Evolutionary conservation across 2,888 invertebrate genomes (phyloP), one percentile per base, ranked within the genome.

Genomic region (Phania funesta): DNA sequence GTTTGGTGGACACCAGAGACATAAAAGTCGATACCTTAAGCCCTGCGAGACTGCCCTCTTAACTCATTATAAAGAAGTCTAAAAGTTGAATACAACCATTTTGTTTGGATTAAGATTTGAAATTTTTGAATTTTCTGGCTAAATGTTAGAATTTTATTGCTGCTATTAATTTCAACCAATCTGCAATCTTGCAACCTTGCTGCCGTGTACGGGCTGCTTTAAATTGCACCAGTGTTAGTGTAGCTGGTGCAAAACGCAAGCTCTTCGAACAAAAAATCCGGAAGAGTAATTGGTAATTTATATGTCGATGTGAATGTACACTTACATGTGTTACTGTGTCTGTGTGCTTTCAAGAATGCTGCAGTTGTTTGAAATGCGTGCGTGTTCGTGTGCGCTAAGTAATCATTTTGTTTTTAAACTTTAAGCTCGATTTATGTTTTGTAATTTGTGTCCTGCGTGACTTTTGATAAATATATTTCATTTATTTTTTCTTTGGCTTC

Each of bases 381-480:
- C 38, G 13, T 56, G n/a, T 60, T 7, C 24, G 54, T 11, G 8
- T 54, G 16, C 11, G 60, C 38, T 44, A 62, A 38, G 56, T 70
- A 82, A 77, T 71, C 60, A 81, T 67, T 73, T 71, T 73, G 68
- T 50, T 77, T 73, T 82, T 64, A 62, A 68, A 77, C 67, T 73
- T 82, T 82, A 82, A 77, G 62, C 81, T 77, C 74, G 74, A 82
- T 74, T 82, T 77, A 82, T 82, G 68, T 64, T 77, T 62, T 73
- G 74, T 74, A 82, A 82, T 82, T 82, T 82, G 74, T 82, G 81
- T 77, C 74, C 81, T 82, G 68, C 77, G 74, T 82, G 81, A 82
- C 81, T 82, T 82, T 82, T 82, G 77, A 73, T 68, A 77, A 82
- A 74, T 74, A 56, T n/a, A 26, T 75, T 58, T 58, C 46, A 48